Conservation (phyloP, 1,140 invertebrate species). For the Calliphora vicina region DNA sequence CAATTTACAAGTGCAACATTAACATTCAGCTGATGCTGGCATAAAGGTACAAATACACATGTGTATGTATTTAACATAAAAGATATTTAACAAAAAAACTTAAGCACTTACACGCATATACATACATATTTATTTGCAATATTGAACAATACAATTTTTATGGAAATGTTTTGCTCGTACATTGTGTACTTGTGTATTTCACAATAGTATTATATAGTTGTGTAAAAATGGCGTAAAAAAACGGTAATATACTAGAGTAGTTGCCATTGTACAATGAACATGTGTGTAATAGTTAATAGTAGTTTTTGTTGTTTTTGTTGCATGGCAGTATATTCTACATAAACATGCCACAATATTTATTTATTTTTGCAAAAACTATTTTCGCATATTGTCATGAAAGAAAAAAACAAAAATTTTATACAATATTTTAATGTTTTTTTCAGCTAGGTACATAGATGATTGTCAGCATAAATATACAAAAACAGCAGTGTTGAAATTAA, state of each 20-base stretch:
- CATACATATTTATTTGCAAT: background rate
- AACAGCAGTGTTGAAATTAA: background rate
- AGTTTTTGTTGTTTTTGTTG: too few relatives aligned
- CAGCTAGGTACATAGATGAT: background rate
- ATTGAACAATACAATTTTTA: background rate
- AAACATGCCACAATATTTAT: background rate
- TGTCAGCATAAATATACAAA: background rate
- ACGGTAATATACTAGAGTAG: too few relatives aligned
- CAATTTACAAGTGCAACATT: background rate
- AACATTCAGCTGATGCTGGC: background rate
- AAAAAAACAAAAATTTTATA: too few relatives aligned
- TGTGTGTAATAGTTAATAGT: background rate
- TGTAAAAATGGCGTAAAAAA: background rate
- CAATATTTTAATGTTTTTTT: too few relatives aligned
- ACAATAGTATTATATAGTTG: too few relatives aligned
- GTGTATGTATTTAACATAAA: background rate
- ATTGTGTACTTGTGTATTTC: background rate
- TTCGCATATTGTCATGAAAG: background rate
- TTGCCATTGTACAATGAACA: too few relatives aligned
- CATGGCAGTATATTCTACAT: background rate
- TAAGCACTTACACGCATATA: background rate
- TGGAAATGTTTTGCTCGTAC: background rate
- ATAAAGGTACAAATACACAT: background rate
- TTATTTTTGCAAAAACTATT: background rate
- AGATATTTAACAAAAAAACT: background rate